Evolutionary conservation across 1,140 invertebrate genomes (phyloP), one percentile per base, ranked within the genome.

Genomic region (Lamellibrachia luymesi): DNA sequence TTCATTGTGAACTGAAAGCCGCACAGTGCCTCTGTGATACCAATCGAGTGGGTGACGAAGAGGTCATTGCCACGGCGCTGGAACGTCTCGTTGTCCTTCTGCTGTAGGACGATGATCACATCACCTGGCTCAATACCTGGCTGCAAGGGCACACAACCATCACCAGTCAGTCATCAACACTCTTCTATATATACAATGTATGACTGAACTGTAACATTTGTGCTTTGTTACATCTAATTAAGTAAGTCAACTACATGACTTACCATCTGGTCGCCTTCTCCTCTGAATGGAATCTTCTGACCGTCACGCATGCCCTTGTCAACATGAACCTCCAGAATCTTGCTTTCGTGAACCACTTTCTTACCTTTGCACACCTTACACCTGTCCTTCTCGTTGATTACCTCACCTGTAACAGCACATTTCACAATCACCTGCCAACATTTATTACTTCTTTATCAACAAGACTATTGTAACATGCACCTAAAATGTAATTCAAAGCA

Each of bases 271-370:
- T 99, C 99, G 92, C 99, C 99, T 97, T 99, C 99, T 38, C 99
- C 98, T 94, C 97, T 97, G 95, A 99, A 99, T 49, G 98, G 97
- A 93, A 99, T 99, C 96, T 98, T 99, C 96, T 99, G 99, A 4
- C 98, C 98, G 96, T 99, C 98, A 92, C 97, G 97, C 99, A 99
- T 99, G 91, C 97, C 99, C 96, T 99, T 99, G 95, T 99, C 99
- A 92, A 99, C 98, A 96, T 99, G 98, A n/a, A 99, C 99, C 96
- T 99, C 99, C 2, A 99, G 96, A 94, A 99, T 98, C 96, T 99
- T 99, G 64, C 98, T 98, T 95, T 99, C 98, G 94, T 98, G 97
- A 8, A 98, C 97, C 22, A 98, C 98, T 96, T 99, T 99, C 94
- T 98, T 98, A 25, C 99, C 99, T 95, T 98, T 97, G 95, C 99